Evolutionary conservation across 2,888 invertebrate genomes (phyloP).

Genomic region (Tachystola acroxantha): DNA sequence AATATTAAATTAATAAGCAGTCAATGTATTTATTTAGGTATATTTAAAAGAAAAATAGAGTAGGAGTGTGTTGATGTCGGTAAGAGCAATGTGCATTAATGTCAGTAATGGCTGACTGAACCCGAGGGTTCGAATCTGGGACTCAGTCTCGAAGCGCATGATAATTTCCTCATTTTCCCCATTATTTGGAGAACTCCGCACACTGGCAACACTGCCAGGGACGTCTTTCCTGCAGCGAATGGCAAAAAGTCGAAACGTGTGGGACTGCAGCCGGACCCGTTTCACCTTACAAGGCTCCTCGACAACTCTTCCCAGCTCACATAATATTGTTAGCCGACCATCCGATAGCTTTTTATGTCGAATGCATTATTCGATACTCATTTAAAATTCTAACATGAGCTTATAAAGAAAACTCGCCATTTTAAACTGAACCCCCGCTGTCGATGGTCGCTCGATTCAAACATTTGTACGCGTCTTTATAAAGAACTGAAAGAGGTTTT

Average conservation of each 20-base stretch:
- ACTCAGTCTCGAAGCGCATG: too few species aligned
- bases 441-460: conserved; percentile 47
- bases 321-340: conserved; percentile 73
- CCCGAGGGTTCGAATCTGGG: too few species aligned
- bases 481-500: conserved; percentile 6
- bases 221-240: conserved; percentile 57
- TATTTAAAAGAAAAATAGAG: too few species aligned
- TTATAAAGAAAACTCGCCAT: conserved; percentile 74
- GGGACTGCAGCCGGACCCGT: conserved; percentile 74
- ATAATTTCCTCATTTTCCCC: too few species aligned
- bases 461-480: conserved; percentile 1
- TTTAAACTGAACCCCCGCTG: conserved; percentile 67
- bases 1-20: too few species aligned
- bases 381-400: conserved; percentile 77
- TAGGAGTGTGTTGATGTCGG: too few species aligned
- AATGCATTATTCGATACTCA: conserved; percentile 78
- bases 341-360: conserved; percentile 75
- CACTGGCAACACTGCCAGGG: too few species aligned
- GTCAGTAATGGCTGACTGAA: too few species aligned
- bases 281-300: conserved; percentile 72
- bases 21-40: too few species aligned
- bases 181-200: too few species aligned
- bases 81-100: too few species aligned
- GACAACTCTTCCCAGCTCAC: conserved; percentile 71
- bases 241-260: conserved; percentile 75